Base-by-base conservation (phyloP, 2,113 vertebrate genomes). In the Heliornis fulica region DNA sequence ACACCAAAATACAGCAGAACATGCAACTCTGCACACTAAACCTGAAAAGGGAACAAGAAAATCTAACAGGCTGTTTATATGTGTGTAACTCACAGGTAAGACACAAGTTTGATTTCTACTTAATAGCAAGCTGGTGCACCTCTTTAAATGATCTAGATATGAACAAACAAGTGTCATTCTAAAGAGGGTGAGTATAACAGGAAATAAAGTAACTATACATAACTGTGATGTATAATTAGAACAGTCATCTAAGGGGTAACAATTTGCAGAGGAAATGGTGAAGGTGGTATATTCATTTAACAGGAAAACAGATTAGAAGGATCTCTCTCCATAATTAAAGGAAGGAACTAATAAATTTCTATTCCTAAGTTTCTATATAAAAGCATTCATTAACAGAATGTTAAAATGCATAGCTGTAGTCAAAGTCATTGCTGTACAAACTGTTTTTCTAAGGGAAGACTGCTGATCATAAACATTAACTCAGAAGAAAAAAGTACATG, bases 271-370 rank as follows among this genome's bases (percentile, higher is more conserved):
- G 69, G 64, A 94, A 94, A 74, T 2, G 0, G 50, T 61, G 41
- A 65, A 60, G 41, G 41, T 63, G 45, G 50, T 79, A 61, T n/a
- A 85, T 78, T 88, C 72, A 34, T 63, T 43, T 75, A 93, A 92
- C 31, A 83, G 92, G 88, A 96, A 94, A 87, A 43, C 26, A 76
- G 34, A 94, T 80, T 89, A 90, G 48, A 93, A 86, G 50, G 8
- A 50, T 81, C 53, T 70, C 50, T 78, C 80, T 93, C 56, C n/a
- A 38, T 88, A 94, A 96, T 95, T 94, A 87, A 81, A 88, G 85
- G 79, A 94, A 97, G 90, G 72, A 93, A 92, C 31, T 81, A 89
- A 96, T 51, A 86, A 40, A 96, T 93, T 93, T 68, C 51, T 77
- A 28, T 80, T 90, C 22, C 60, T 70, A 86, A 19, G 4, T 59